Conservation (phyloP, 2,113 vertebrate species). For the Gymnarchus niloticus region DNA sequence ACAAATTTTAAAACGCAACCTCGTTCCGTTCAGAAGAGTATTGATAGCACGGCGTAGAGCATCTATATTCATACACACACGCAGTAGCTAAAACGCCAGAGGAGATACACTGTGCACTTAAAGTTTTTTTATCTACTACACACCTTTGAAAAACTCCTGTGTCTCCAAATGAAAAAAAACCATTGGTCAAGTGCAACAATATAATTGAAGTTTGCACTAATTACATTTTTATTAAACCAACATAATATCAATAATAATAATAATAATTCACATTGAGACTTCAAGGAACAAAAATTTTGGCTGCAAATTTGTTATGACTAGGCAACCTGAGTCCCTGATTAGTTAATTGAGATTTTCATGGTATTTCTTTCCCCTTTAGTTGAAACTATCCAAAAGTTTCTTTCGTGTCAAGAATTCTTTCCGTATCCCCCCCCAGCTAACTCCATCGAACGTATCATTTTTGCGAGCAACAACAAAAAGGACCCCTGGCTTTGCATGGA, state of each 20-base stretch:
- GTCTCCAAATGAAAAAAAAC: too few species aligned
- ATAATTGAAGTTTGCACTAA: neutral
- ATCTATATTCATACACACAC: neutral
- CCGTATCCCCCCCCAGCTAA: neutral
- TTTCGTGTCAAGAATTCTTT: neutral
- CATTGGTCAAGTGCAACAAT: too few species aligned
- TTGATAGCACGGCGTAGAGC: neutral
- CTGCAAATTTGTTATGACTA: neutral
- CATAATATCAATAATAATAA: neutral
- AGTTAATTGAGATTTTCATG: neutral
- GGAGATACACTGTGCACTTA: neutral
- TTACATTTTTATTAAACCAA: neutral
- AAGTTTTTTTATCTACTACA: too few species aligned
- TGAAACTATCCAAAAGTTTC: neutral
- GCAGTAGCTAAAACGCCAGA: neutral
- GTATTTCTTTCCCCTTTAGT: neutral
- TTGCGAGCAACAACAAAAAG: neutral
- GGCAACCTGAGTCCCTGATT: neutral
- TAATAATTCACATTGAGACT: neutral
- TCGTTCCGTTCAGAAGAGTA: constrained; percentile 61
- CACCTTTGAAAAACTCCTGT: too few species aligned
- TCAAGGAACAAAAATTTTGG: neutral
- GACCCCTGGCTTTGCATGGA: neutral
- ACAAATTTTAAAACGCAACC: constrained; percentile 70
- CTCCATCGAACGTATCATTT: neutral